Base-by-base conservation (phyloP, 2,888 invertebrate species). In the Epinotia bilunana region DNA sequence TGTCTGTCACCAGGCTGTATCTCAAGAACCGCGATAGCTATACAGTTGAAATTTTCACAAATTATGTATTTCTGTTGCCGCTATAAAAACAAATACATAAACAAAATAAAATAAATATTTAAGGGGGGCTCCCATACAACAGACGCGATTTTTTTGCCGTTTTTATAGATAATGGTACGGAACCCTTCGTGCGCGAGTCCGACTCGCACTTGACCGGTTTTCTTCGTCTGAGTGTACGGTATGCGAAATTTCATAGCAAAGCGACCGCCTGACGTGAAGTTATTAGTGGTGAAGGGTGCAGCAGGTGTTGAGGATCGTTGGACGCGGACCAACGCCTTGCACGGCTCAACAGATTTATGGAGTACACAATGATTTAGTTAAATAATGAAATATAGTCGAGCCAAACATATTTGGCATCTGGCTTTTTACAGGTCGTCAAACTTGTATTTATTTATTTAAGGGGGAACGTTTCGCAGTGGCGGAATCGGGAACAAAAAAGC, bases 291-390 rank as follows among this genome's bases (percentile, higher is more conserved):
- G 53, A 53, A 53, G 53, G 6, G 53, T 53, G 13, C 5, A 53
- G 53, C 53, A 53, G 53, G 53, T 53, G 53, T 53, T n/a, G n/a
- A 6, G 53, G 53, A 53, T 53, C 6, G 53, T 53, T 53, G 53
- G 53, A 53, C n/a, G n/a, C n/a, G 7, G 53, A 53, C 49, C 49
- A 53, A 53, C 53, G n/a, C 53, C 53, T n/a, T 53, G 53, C 53
- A n/a, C 53, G 53, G 53, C 6, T 53, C n/a, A 53, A 13, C n/a
- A 53, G 53, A 53, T 53, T 53, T 53, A 53, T 53, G 53, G n/a
- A 53, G 53, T 53, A n/a, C n/a, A 53, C 53, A 53, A 53, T 53
- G 53, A 53, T 53, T 53, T 53, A 53, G 53, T 53, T 53, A n/a
- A 49, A 5, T 49, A 53, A 53, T 53, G 16, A 53, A n/a, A n/a